Percentiles rank a stretch among this genome's conserved stretches.
These are phyloP conservation scores for Lapara coniferarum DNA, from an alignment of 2,888 invertebrate genomes.

Conservation along the genomic window DNA sequence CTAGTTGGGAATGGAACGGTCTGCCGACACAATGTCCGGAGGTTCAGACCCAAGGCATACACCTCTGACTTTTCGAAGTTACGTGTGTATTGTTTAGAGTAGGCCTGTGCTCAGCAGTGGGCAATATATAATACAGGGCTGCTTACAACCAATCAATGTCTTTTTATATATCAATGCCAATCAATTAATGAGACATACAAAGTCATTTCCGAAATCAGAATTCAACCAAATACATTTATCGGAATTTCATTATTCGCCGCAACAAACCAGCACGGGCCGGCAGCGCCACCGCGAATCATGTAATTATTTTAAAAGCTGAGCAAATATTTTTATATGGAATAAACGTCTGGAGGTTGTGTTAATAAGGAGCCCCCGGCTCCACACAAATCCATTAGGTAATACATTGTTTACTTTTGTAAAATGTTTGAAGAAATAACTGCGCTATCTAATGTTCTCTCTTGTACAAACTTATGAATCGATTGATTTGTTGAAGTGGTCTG, in stretches of 20 bases:
- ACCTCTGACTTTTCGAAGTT: too few species aligned
- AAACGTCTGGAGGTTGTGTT: constrained; percentile 61
- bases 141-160: too few species aligned
- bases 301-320: constrained; percentile 79
- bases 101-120: too few species aligned
- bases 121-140: too few species aligned
- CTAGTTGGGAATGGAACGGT: too few species aligned
- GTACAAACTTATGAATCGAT: neutral
- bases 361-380: constrained; percentile 47
- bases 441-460: neutral
- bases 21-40: too few species aligned
- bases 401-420: constrained; percentile 33
- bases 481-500: neutral
- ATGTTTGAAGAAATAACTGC: constrained; percentile 37
- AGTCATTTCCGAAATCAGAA: neutral
- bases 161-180: too few species aligned
- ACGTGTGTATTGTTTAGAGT: too few species aligned
- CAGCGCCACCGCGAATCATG: constrained; percentile 56
- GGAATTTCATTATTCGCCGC: constrained; percentile 34
- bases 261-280: constrained; percentile 39
- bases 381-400: constrained; percentile 63
- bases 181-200: too few species aligned
- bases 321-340: constrained; percentile 76
- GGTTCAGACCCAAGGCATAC: too few species aligned
- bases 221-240: neutral